Evolutionary conservation across 2,113 vertebrate species (phyloP).

Genomic region (Platysteira castanea): DNA sequence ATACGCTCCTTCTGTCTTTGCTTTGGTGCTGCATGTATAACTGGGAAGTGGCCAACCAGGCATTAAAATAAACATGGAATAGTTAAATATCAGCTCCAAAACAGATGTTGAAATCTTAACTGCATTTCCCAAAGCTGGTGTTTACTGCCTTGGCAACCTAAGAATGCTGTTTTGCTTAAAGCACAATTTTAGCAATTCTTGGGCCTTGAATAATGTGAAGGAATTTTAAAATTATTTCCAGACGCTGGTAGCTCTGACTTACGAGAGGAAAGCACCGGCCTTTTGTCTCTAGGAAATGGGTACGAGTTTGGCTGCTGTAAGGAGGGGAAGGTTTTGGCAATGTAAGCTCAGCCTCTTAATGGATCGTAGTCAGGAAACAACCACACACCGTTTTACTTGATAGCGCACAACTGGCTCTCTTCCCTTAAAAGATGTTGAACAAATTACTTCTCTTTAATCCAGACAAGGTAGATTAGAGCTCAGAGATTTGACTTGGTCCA

Average conservation of each 20-base stretch:
- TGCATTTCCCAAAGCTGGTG: conserved; percentile 59
- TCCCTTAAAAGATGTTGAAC: conserved; percentile 53
- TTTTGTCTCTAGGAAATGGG: conserved; percentile 37
- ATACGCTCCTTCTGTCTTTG: background rate
- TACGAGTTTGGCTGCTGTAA: conserved; percentile 19
- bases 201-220: conserved; percentile 64
- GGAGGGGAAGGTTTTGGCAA: conserved; percentile 52
- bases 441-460: conserved; percentile 67
- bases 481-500: conserved; percentile 39
- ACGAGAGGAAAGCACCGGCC: background rate
- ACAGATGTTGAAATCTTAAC: conserved; percentile 56
- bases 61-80: conserved; percentile 38
- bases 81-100: conserved; percentile 54
- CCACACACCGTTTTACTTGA: conserved; percentile 31
- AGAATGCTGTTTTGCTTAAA: conserved; percentile 64
- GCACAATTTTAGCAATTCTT: conserved; percentile 64
- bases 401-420: conserved; percentile 23
- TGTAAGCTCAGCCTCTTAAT: conserved; percentile 31
- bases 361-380: conserved; percentile 43
- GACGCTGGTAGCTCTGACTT: conserved; percentile 42
- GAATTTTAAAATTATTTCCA: conserved; percentile 66
- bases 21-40: background rate
- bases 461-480: conserved; percentile 65
- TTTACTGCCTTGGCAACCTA: conserved; percentile 62
- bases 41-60: conserved; percentile 4